phyloP scores from a whole-genome alignment of 1,140 invertebrate genomes.

The Ips typographus region DNA sequence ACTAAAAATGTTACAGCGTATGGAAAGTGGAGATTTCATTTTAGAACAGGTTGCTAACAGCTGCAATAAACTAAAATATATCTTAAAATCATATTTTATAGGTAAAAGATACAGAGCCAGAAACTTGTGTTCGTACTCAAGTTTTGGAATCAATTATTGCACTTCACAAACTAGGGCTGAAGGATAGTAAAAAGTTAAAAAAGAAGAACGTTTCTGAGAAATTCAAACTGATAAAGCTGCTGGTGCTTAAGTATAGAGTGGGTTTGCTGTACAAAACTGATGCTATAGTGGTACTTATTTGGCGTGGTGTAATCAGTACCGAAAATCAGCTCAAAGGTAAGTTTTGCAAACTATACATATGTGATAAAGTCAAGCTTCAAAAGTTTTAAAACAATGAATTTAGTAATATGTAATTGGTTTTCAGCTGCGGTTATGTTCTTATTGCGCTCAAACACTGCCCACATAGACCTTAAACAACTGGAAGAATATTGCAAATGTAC shows the following conservation, averaged over 20 bases:
- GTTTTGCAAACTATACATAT: constrained; percentile 16
- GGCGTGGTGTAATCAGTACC: constrained; percentile 41
- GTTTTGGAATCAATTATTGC: constrained; percentile 40
- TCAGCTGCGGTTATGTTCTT: constrained; percentile 46
- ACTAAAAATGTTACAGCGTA: constrained; percentile 43
- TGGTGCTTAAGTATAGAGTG: constrained; percentile 44
- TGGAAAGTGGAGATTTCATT: constrained; percentile 42
- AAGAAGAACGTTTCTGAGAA: constrained; percentile 32
- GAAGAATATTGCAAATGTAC: constrained; percentile 38
- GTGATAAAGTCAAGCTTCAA: background rate
- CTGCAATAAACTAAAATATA: background rate
- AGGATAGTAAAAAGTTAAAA: constrained; percentile 38
- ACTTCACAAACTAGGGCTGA: constrained; percentile 40
- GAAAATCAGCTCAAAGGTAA: constrained; percentile 46
- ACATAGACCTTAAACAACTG: constrained; percentile 43
- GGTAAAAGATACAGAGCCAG: background rate
- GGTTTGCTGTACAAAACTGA: constrained; percentile 42
- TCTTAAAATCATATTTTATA: background rate
- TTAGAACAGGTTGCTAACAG: constrained; percentile 27
- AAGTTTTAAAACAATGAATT: background rate
- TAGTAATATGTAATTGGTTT: constrained; percentile 19
- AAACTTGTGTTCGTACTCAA: constrained; percentile 35
- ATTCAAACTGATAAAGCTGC: constrained; percentile 39
- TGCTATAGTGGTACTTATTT: constrained; percentile 45
- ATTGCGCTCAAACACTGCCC: constrained; percentile 38